Evolutionary conservation across 2,888 invertebrate species (phyloP).

Genomic region (Acleris holmiana): DNA sequence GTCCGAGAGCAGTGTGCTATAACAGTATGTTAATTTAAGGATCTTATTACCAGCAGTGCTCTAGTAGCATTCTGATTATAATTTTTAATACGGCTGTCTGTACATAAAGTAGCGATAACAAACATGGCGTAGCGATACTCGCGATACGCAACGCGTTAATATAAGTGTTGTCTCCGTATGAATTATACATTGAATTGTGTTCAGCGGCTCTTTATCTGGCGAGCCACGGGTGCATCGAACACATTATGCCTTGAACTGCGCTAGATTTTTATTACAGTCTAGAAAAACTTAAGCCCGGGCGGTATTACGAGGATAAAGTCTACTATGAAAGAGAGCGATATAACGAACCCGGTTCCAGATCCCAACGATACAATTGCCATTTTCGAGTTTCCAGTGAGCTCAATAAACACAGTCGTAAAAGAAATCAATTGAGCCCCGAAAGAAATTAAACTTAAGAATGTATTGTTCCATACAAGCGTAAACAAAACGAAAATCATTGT

Average conservation of each 20-base stretch:
- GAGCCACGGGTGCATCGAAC: slow-evolving; percentile 57
- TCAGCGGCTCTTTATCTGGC: slow-evolving; percentile 58
- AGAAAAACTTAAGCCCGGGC: slow-evolving; percentile 41
- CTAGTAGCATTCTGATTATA: slow-evolving; percentile 50
- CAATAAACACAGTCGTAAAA: slow-evolving; percentile 84
- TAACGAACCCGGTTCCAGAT: slow-evolving; percentile 28
- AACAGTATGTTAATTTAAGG: slow-evolving; percentile 46
- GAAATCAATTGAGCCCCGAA: slow-evolving; percentile 79
- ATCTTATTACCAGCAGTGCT: slow-evolving; percentile 49
- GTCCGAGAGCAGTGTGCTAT: slow-evolving; percentile 41
- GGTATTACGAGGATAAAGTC: slow-evolving; percentile 22
- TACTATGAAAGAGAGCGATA: slow-evolving; percentile 7
- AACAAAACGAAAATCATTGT: slow-evolving; percentile 77
- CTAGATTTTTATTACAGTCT: slow-evolving; percentile 52
- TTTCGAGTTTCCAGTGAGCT: slow-evolving; percentile 74
- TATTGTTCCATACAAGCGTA: slow-evolving; percentile 81
- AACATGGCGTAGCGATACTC: slow-evolving; percentile 55
- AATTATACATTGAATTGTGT: slow-evolving; percentile 66
- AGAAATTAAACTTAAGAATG: slow-evolving; percentile 84
- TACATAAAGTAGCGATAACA: slow-evolving; percentile 60
- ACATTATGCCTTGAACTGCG: slow-evolving; percentile 55
- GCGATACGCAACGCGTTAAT: slow-evolving; percentile 63
- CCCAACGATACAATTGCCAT: slow-evolving; percentile 62
- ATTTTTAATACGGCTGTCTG: slow-evolving; percentile 55
- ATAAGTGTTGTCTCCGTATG: slow-evolving; percentile 66